phyloP scores from a whole-genome alignment of 2,113 vertebrate species.

The Archilochus colubris region DNA sequence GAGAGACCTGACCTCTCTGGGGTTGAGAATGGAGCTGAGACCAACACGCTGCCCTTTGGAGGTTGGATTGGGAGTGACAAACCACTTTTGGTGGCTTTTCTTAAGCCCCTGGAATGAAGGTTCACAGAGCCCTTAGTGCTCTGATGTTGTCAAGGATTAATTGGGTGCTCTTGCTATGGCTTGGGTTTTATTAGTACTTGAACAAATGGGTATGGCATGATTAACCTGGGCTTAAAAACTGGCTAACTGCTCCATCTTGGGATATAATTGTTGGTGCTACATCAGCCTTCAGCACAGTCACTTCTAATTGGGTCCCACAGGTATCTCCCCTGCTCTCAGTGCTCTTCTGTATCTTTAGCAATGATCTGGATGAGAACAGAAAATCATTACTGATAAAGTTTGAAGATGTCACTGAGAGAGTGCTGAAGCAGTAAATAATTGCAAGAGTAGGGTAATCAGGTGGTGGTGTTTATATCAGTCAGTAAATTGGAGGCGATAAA shows the following conservation, averaged over 20 bases:
- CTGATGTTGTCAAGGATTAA: neutral
- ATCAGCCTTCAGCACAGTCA: neutral
- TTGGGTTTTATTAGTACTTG: neutral
- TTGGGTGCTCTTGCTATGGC: neutral
- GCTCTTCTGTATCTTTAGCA: neutral
- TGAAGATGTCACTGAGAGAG: slow-evolving; percentile 40
- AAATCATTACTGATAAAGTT: slow-evolving; percentile 65
- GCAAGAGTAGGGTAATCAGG: slow-evolving; percentile 1
- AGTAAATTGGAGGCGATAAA: slow-evolving; percentile 56
- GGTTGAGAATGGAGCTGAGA: neutral
- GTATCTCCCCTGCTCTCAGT: neutral
- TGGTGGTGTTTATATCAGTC: slow-evolving; percentile 39
- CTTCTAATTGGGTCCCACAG: slow-evolving; percentile 56
- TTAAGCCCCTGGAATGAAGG: neutral
- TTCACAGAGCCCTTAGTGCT: neutral
- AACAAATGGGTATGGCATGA: neutral
- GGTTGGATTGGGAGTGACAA: neutral
- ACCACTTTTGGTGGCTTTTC: no score
- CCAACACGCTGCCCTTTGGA: neutral
- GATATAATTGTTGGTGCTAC: neutral
- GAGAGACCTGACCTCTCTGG: neutral
- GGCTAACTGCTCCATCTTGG: neutral
- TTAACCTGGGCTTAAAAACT: neutral
- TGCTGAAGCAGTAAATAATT: slow-evolving; percentile 43
- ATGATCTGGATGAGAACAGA: slow-evolving; percentile 36